phyloP scores from a whole-genome alignment of 2,113 vertebrate genomes.

The Oreochromis spilurus region DNA sequence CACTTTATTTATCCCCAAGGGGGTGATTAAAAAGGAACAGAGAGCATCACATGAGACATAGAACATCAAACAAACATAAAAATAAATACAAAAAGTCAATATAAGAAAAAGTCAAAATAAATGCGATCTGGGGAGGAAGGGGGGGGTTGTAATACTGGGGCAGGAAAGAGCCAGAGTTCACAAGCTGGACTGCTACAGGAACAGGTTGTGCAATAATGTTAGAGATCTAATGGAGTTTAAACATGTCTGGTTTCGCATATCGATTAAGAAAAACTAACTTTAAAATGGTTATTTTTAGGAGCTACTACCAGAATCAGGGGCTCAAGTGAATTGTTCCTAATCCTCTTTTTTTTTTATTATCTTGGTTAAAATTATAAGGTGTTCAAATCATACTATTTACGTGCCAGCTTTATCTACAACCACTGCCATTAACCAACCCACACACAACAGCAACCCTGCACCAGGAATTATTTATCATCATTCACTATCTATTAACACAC shows the following conservation, averaged over 20 bases:
- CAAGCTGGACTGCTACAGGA: not conserved
- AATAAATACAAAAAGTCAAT: not conserved
- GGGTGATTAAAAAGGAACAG: not conserved
- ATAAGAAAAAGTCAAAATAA: not conserved
- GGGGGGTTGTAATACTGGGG: not conserved
- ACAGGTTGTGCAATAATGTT: not conserved
- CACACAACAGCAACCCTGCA: not conserved
- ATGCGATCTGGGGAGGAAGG: not conserved
- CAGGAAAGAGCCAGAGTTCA: not conserved
- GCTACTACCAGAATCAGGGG: not conserved
- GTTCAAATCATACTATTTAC: not conserved
- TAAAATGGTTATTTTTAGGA: not conserved
- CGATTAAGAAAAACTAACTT: not conserved
- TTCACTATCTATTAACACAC: not conserved
- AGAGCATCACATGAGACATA: not conserved
- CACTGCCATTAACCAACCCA: not conserved
- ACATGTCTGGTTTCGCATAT: not conserved
- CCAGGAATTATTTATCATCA: slow-evolving; percentile 19
- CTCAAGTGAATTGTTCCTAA: not conserved
- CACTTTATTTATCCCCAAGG: not conserved
- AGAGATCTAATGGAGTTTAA: not conserved
- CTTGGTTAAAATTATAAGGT: not conserved
- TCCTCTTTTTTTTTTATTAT: not conserved
- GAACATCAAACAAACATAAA: not conserved
- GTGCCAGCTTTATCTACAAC: not conserved